Base-by-base conservation (phyloP, 2,888 invertebrate species). In the Latrodectus elegans region DNA sequence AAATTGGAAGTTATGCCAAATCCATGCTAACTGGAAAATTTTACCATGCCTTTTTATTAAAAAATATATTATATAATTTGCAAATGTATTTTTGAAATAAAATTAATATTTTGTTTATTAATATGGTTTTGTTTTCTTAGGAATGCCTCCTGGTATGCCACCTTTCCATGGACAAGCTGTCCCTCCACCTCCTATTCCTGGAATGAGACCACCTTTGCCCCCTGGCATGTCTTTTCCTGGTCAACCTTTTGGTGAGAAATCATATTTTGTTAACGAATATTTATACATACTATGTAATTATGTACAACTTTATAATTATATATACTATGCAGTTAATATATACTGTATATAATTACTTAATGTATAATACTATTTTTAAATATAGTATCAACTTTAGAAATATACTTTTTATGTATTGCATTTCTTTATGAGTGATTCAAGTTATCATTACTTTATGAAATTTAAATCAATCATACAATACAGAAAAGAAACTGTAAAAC, bases 121-220 rank as follows among this genome's bases (percentile, higher is more conserved):
- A 38, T 38, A 38, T 38, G 12, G 11, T 49, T 52, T 26, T 64
- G 17, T 26, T 83, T 17, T 76, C 51, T 12, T 10, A 88, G 84
- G 88, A 52, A 53, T 88, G 70, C 88, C 76, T 81, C 81, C 88
- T 75, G 82, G 83, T n/a, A 91, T 67, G 90, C 90, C 60, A 65
- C 90, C 91, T 60, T 89, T 90, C 55, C 89, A 90, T 4, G 26
- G 60, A 76, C 88, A 79, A 82, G 89, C 78, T 70, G 84, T 78
- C 12, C 90, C 91, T 64, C 91, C 95, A 1, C 92, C 93, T 11
- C 92, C 93, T 0, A 92, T 93, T 10, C 94, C 95, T 0, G 94
- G 94, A 0, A 95, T 95, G 91, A 89, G 90, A 49, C 90, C 90
- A 12, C 95, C 95, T 86, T 96, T 96, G 4, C 38, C 38, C 0